Percentiles rank a stretch among this genome's conserved stretches.
These are phyloP conservation scores for Conus canariensis DNA, from an alignment of 2,888 invertebrate species.

Conservation along the genomic window DNA sequence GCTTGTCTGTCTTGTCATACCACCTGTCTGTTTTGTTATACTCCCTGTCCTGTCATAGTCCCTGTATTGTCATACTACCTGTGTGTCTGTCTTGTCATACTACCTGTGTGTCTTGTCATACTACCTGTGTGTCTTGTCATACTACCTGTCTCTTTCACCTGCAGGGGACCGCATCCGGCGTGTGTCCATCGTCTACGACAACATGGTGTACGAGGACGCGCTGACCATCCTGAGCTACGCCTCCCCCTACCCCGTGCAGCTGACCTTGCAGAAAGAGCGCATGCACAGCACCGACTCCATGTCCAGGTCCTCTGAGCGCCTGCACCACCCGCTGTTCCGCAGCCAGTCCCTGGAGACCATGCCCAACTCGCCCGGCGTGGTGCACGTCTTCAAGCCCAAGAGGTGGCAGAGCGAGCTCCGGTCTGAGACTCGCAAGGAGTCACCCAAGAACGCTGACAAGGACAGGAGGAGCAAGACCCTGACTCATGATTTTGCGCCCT, in stretches of 20 bases:
- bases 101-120: too few species aligned
- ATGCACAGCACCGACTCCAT: not conserved
- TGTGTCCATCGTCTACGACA: constrained; percentile 91
- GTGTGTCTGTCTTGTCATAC: not conserved
- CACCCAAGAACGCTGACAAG: not conserved
- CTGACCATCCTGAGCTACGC: constrained; percentile 93
- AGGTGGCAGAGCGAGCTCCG: constrained; percentile 66
- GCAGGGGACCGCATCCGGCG: constrained; percentile 92
- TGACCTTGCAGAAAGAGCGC: constrained; percentile 85
- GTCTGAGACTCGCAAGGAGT: constrained; percentile 49
- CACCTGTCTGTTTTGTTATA: too few species aligned
- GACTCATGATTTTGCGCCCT: not conserved
- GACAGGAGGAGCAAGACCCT: constrained; percentile 27
- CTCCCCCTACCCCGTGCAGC: constrained; percentile 86
- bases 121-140: too few species aligned
- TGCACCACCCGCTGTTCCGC: constrained; percentile 88
- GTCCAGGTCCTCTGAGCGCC: constrained; percentile 63
- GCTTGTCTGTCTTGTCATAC: too few species aligned
- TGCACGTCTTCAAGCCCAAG: constrained; percentile 58
- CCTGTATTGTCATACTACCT: too few species aligned
- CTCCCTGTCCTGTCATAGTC: too few species aligned
- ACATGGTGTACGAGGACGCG: constrained; percentile 94
- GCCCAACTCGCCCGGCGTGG: constrained; percentile 81
- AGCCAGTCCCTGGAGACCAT: constrained; percentile 90
- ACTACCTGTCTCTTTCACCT: not conserved